Conservation (phyloP, 2,113 vertebrate species). For the Craseonycteris thonglongyai region DNA sequence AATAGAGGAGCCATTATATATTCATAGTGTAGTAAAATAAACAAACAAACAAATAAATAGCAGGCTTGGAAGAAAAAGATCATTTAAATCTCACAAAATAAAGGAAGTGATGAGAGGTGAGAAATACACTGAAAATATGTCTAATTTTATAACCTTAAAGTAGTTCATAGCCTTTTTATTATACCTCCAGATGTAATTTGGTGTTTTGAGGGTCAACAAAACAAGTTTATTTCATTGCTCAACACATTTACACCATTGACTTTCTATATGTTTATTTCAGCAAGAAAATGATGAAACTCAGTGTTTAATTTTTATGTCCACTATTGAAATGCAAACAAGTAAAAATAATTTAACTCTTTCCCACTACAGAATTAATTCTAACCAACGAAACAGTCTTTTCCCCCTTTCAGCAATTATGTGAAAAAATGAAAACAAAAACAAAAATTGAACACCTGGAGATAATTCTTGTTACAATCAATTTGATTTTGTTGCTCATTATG, state of each 20-base stretch:
- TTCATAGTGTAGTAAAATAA: background rate
- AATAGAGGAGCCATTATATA: background rate
- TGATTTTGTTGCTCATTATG: constrained; percentile 40
- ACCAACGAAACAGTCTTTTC: background rate
- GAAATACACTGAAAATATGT: background rate
- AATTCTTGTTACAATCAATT: constrained; percentile 17
- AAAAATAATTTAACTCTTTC: background rate
- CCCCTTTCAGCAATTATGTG: background rate
- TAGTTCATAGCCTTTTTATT: background rate
- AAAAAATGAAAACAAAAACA: background rate
- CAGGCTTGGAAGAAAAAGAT: constrained; percentile 30
- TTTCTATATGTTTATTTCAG: background rate
- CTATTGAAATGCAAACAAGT: background rate
- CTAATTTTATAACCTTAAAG: background rate
- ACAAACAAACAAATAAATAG: too few species aligned
- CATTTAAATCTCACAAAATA: constrained; percentile 37
- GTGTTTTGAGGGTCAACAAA: background rate
- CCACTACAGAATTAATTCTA: background rate
- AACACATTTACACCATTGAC: background rate
- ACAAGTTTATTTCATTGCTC: background rate
- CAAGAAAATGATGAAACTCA: background rate
- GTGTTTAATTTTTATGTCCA: background rate
- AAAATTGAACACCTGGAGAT: background rate
- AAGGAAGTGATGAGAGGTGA: constrained; percentile 33
- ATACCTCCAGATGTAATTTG: background rate